Conservation (phyloP, 1,140 invertebrate genomes). For the Aphelenchoides fujianensis region DNA sequence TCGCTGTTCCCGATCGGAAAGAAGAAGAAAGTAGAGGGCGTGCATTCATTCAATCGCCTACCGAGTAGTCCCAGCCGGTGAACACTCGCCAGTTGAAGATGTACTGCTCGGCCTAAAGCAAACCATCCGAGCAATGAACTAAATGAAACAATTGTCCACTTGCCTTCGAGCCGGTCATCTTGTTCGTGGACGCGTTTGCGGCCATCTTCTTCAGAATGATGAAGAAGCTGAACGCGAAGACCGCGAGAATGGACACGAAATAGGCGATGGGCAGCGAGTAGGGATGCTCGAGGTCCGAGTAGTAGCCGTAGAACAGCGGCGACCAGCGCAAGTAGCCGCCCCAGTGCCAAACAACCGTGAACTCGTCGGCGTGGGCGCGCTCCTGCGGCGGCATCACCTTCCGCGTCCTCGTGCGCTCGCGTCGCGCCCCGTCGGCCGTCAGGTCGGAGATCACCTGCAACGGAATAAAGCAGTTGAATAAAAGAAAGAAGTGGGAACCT, state of each 20-base stretch:
- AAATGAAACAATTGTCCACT: no score
- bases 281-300: no score
- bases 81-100: constrained; percentile 94
- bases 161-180: constrained; percentile 83
- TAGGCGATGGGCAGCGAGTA: constrained; percentile 88
- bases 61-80: constrained; percentile 93
- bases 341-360: constrained; percentile 86
- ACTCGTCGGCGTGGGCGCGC: constrained; percentile 72
- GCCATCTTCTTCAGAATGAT: constrained; percentile 94
- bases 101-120: constrained; percentile 93
- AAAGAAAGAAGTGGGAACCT: constrained; percentile 71
- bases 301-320: constrained; percentile 92
- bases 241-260: constrained; percentile 79
- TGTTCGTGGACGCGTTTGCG: constrained; percentile 85
- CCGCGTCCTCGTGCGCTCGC: constrained; percentile 40
- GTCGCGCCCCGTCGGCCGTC: constrained; percentile 64
- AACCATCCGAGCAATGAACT: no score
- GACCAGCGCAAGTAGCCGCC: constrained; percentile 86
- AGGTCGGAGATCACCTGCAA: constrained; percentile 69
- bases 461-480: constrained; percentile 37
- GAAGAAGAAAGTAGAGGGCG: neutral
- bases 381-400: constrained; percentile 79
- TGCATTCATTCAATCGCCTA: constrained; percentile 16
- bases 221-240: constrained; percentile 90
- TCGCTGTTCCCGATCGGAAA: constrained; percentile 54